Evolutionary conservation across 2,888 invertebrate genomes (phyloP).

Genomic region (Temnothorax ravouxi): DNA sequence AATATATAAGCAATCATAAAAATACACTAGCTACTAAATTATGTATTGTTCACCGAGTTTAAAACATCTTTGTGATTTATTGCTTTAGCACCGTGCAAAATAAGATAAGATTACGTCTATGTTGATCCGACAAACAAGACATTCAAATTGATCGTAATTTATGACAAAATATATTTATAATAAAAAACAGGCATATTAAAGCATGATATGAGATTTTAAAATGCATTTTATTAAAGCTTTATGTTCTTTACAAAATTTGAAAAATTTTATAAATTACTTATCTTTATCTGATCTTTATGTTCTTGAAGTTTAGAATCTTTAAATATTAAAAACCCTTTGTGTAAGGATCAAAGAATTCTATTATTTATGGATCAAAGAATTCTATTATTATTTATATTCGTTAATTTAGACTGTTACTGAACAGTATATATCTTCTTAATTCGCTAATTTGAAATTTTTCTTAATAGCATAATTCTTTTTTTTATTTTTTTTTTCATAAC

Average conservation of each 20-base stretch:
- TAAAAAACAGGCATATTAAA: too few species aligned
- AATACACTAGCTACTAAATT: conserved; percentile 23
- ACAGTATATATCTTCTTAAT: background rate
- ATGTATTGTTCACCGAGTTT: conserved; percentile 28
- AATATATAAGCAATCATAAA: conserved; percentile 45
- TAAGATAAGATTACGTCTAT: background rate
- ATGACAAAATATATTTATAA: background rate
- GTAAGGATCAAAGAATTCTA: background rate
- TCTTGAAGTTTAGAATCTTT: background rate
- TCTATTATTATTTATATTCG: too few species aligned
- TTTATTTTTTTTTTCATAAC: background rate
- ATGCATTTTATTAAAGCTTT: background rate
- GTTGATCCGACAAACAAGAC: conserved; percentile 6
- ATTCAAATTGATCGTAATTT: conserved; percentile 20
- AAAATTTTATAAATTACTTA: background rate
- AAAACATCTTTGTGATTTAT: conserved; percentile 13
- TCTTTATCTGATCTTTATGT: background rate
- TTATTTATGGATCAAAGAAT: background rate
- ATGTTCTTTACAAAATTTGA: too few species aligned
- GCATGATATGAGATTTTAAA: too few species aligned
- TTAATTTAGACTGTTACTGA: background rate
- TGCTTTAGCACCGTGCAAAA: background rate
- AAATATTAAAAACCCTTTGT: background rate
- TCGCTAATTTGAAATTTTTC: background rate
- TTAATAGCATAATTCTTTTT: background rate